Evolutionary conservation across 1,140 invertebrate species (phyloP).

Genomic region (Galleria mellonella): DNA sequence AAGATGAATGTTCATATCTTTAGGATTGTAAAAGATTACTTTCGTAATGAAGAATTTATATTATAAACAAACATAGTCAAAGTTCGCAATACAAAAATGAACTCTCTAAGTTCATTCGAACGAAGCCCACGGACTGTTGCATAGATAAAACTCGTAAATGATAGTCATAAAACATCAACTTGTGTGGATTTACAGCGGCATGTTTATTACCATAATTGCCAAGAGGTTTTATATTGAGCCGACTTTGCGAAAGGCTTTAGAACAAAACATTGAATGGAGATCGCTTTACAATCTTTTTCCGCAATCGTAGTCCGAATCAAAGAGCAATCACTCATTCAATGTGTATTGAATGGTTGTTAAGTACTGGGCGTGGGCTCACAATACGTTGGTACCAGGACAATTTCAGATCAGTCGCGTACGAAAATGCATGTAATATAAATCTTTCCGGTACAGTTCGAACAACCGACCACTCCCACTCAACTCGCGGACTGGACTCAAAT

Average conservation of each 20-base stretch:
- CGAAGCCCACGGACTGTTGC: too few relatives aligned
- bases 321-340: slow-evolving; percentile 70
- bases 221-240: slow-evolving; percentile 32
- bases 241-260: slow-evolving; percentile 14
- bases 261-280: slow-evolving; percentile 34
- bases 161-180: too few relatives aligned
- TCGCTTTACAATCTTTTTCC: slow-evolving; percentile 64
- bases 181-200: too few relatives aligned
- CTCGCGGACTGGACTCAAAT: slow-evolving; percentile 49
- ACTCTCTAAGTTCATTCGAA: too few relatives aligned
- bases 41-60: too few relatives aligned
- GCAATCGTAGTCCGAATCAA: slow-evolving; percentile 54
- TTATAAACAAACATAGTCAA: too few relatives aligned
- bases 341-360: slow-evolving; percentile 69
- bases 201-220: slow-evolving; percentile 12
- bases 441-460: slow-evolving; percentile 68
- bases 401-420: slow-evolving; percentile 69
- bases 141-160: too few relatives aligned
- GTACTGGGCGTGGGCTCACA: slow-evolving; percentile 58
- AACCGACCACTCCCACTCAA: slow-evolving; percentile 64
- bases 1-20: too few relatives aligned
- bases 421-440: slow-evolving; percentile 72
- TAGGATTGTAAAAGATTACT: too few relatives aligned
- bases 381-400: slow-evolving; percentile 46
- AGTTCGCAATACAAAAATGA: too few relatives aligned